These are phyloP conservation scores for Oreochromis mossambicus DNA, from an alignment of 2,797 vertebrate genomes.

Conservation along the genomic window DNA sequence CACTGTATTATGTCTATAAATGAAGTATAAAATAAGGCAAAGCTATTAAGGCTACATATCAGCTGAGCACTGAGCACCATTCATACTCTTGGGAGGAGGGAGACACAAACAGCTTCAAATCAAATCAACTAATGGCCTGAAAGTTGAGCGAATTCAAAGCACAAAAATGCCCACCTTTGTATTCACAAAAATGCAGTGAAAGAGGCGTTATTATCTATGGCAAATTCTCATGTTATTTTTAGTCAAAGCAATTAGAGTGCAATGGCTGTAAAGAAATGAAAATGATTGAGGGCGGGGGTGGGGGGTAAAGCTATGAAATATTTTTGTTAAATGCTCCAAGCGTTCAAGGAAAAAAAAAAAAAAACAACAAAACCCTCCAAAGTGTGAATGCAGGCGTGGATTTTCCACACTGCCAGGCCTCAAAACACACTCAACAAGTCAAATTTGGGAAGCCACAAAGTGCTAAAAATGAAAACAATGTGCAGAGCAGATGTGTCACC, in stretches of 20 bases:
- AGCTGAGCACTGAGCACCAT: conserved; percentile 43
- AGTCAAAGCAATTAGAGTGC: conserved; percentile 51
- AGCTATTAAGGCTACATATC: conserved; percentile 29
- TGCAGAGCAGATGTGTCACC: conserved; percentile 49
- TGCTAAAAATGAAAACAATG: conserved; percentile 61
- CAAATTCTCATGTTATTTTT: conserved; percentile 66
- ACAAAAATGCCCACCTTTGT: conserved; percentile 64
- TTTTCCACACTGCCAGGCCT: conserved; percentile 41
- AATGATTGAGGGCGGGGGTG: conserved; percentile 14
- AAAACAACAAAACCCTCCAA: neutral
- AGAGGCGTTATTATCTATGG: conserved; percentile 65
- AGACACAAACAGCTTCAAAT: conserved; percentile 58
- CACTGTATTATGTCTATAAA: conserved; percentile 38
- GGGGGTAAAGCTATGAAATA: neutral
- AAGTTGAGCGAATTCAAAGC: conserved; percentile 47
- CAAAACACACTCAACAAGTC: conserved; percentile 36
- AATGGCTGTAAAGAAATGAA: conserved; percentile 54
- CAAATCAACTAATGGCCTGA: conserved; percentile 63
- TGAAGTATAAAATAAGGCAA: conserved; percentile 53
- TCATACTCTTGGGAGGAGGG: conserved; percentile 34
- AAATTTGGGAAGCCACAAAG: conserved; percentile 66
- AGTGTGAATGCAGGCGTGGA: conserved; percentile 32
- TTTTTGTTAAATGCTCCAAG: conserved; percentile 26
- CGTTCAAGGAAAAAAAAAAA: neutral
- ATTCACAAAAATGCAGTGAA: conserved; percentile 29